Percentiles rank a stretch among this genome's conserved stretches.
Evolutionary conservation across 1,140 invertebrate genomes (phyloP).

Genomic region (Idris sp.): DNA sequence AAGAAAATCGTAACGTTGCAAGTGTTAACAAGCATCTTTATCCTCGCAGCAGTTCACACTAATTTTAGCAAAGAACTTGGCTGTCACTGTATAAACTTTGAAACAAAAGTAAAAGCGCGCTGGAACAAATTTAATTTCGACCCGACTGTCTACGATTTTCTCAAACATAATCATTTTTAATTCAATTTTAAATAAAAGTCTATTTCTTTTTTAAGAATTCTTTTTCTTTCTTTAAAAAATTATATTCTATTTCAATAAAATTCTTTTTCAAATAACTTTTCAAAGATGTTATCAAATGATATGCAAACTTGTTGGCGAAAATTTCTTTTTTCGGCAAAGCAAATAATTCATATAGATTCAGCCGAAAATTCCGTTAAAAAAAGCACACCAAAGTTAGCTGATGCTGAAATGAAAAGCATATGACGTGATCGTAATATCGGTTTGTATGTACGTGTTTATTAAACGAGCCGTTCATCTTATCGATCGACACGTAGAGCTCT

Average conservation of each 20-base stretch:
- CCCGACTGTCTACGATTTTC: constrained; percentile 17
- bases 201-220: no score
- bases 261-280: no score
- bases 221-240: no score
- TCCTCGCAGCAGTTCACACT: constrained; percentile 27
- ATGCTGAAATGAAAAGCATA: constrained; percentile 31
- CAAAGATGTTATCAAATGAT: no score
- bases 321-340: no score
- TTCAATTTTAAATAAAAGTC: no score
- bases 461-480: constrained; percentile 62
- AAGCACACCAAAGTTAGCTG: no score
- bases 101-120: constrained; percentile 38
- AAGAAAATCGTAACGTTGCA: constrained; percentile 16
- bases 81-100: constrained; percentile 36
- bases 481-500: constrained; percentile 45
- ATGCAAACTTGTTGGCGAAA: no score
- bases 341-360: no score
- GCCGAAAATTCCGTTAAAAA: no score
- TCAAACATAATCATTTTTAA: no score
- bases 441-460: constrained; percentile 48
- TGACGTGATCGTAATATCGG: constrained; percentile 35
- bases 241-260: no score
- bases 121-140: constrained; percentile 29
- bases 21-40: constrained; percentile 51
- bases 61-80: constrained; percentile 47